Conservation (phyloP, 2,797 vertebrate species). For the Pachyuromys duprasi region DNA sequence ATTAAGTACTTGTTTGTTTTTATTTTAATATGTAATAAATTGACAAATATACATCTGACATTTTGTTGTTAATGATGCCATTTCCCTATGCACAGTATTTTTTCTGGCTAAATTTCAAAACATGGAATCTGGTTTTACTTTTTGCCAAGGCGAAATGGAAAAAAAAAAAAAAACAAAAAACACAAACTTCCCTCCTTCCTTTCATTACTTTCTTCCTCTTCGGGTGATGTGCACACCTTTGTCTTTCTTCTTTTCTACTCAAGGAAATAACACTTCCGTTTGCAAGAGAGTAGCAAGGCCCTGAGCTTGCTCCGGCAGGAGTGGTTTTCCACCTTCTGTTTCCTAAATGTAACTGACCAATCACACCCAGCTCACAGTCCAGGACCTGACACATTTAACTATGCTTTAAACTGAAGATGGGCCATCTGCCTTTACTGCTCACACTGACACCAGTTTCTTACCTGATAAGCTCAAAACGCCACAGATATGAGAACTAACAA, state of each 20-base stretch:
- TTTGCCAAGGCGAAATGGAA: background rate
- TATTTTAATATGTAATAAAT: slow-evolving; percentile 44
- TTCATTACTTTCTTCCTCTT: background rate
- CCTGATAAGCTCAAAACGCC: background rate
- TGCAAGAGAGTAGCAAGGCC: background rate
- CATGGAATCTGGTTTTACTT: background rate
- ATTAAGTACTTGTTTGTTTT: slow-evolving; percentile 5
- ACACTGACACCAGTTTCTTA: background rate
- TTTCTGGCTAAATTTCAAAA: slow-evolving; percentile 41
- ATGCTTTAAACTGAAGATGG: background rate
- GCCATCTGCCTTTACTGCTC: background rate
- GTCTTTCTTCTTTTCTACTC: background rate
- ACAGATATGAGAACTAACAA: background rate
- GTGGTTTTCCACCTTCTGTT: slow-evolving; percentile 5
- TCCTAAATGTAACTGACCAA: slow-evolving; percentile 11
- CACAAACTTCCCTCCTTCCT: background rate
- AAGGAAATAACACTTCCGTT: slow-evolving; percentile 23
- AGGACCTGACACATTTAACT: background rate
- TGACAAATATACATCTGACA: slow-evolving; percentile 41
- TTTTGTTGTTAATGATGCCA: slow-evolving; percentile 1
- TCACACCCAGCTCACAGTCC: background rate
- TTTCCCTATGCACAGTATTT: background rate
- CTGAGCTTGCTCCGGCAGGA: background rate
- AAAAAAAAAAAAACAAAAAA: background rate
- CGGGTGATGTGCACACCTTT: background rate